phyloP scores from a whole-genome alignment of 2,888 invertebrate genomes.

The Archips crataeganus region DNA sequence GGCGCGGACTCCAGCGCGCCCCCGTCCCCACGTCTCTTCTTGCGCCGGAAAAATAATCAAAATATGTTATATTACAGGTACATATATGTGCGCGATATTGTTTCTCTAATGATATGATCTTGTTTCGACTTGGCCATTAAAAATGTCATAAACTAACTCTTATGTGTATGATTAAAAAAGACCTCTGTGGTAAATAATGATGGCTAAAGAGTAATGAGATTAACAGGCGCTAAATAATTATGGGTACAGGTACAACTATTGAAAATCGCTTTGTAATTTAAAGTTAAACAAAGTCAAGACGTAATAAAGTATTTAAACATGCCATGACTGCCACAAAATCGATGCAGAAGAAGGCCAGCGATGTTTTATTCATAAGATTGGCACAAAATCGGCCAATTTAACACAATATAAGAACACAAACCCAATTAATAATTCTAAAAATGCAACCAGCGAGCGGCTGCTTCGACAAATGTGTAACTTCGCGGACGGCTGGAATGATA shows the following conservation, averaged over 20 bases:
- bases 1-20: too few relatives aligned
- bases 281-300: constrained; percentile 58
- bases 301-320: constrained; percentile 71
- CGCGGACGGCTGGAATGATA: constrained; percentile 57
- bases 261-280: constrained; percentile 45
- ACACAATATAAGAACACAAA: constrained; percentile 77
- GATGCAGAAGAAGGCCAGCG: constrained; percentile 58
- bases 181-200: background rate
- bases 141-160: too few relatives aligned
- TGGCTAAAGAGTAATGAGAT: background rate
- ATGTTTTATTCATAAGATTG: constrained; percentile 81
- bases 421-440: constrained; percentile 84
- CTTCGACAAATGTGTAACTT: constrained; percentile 68
- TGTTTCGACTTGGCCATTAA: too few relatives aligned
- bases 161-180: too few relatives aligned
- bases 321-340: constrained; percentile 65
- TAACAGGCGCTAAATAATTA: background rate
- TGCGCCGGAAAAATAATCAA: too few relatives aligned
- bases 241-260: background rate
- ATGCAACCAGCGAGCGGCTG: constrained; percentile 71
- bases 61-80: too few relatives aligned
- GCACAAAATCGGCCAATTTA: constrained; percentile 78
- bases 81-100: too few relatives aligned
- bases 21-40: too few relatives aligned
- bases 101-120: too few relatives aligned